Evolutionary conservation across 2,797 vertebrate genomes (phyloP).

Genomic region (Notoglanidium macrostoma): DNA sequence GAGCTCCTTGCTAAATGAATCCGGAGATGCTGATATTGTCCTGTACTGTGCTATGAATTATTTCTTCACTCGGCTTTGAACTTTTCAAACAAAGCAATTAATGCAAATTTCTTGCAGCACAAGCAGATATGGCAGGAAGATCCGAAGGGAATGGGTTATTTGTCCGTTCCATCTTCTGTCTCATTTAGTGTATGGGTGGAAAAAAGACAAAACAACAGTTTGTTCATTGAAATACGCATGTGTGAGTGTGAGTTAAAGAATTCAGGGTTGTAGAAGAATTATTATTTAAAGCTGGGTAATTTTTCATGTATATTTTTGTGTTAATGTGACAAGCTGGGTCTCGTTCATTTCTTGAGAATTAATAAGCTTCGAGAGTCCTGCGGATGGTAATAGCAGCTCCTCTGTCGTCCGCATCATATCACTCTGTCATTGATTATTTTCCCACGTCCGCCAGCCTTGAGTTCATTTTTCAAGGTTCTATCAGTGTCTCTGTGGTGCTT

Average conservation of each 20-base stretch:
- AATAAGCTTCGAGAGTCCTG: not conserved
- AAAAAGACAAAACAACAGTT: constrained; percentile 17
- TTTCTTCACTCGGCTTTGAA: constrained; percentile 58
- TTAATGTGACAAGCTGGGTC: not conserved
- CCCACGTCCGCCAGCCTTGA: not conserved
- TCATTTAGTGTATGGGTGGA: not conserved
- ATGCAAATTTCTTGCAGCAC: constrained; percentile 59
- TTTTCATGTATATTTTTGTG: not conserved
- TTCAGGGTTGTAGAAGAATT: not conserved
- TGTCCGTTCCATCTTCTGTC: constrained; percentile 44
- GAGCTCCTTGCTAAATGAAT: constrained; percentile 26
- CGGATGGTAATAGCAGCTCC: not conserved
- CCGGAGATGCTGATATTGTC: constrained; percentile 49
- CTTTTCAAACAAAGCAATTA: constrained; percentile 61
- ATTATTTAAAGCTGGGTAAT: not conserved
- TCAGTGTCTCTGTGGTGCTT: not conserved
- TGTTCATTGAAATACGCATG: constrained; percentile 3
- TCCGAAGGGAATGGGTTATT: constrained; percentile 53
- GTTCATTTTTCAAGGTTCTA: not conserved
- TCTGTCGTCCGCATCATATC: not conserved
- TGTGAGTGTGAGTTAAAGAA: not conserved
- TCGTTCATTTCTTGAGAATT: not conserved
- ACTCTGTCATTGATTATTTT: not conserved
- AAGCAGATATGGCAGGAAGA: constrained; percentile 56
- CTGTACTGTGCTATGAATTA: constrained; percentile 49